These are phyloP conservation scores for Drosophila borealis DNA, from an alignment of 2,888 invertebrate species.

Conservation along the genomic window DNA sequence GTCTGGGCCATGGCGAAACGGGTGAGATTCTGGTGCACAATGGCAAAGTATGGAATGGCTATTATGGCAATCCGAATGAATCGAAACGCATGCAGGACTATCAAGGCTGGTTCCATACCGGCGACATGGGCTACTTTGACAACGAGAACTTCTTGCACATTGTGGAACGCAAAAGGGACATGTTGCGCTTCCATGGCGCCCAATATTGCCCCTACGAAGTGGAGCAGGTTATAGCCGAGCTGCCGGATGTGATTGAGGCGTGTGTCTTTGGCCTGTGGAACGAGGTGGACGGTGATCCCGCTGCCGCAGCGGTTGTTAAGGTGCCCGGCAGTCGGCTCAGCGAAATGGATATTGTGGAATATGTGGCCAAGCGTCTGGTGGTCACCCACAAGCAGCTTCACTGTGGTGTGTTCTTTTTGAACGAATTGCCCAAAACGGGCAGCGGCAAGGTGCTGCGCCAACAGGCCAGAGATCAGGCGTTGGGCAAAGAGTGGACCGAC, in stretches of 20 bases:
- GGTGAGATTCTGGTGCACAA: constrained; percentile 82
- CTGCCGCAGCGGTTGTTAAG: constrained; percentile 81
- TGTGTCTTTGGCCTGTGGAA: constrained; percentile 82
- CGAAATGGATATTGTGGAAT: constrained; percentile 79
- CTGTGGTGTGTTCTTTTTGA: constrained; percentile 82
- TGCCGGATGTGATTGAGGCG: constrained; percentile 79
- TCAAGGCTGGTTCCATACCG: constrained; percentile 83
- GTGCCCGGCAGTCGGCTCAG: constrained; percentile 67
- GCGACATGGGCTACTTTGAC: constrained; percentile 84
- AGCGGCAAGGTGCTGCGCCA: constrained; percentile 79
- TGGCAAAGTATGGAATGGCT: constrained; percentile 79
- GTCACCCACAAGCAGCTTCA: constrained; percentile 80
- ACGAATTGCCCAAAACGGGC: constrained; percentile 78
- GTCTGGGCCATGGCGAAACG: constrained; percentile 72
- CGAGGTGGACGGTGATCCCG: constrained; percentile 80
- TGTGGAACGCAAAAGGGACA: constrained; percentile 80
- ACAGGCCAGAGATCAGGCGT: constrained; percentile 77
- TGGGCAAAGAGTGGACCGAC: constrained; percentile 79
- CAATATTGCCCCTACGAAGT: constrained; percentile 82
- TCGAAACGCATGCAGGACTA: constrained; percentile 77
- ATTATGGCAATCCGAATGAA: constrained; percentile 80
- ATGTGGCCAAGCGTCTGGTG: constrained; percentile 77
- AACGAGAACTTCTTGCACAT: constrained; percentile 80
- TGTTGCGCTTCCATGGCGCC: constrained; percentile 79
- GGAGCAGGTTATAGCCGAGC: constrained; percentile 78